Evolutionary conservation across 2,797 vertebrate genomes (phyloP), one percentile per base, ranked within the genome.

Genomic region (Tachyglossus aculeatus): DNA sequence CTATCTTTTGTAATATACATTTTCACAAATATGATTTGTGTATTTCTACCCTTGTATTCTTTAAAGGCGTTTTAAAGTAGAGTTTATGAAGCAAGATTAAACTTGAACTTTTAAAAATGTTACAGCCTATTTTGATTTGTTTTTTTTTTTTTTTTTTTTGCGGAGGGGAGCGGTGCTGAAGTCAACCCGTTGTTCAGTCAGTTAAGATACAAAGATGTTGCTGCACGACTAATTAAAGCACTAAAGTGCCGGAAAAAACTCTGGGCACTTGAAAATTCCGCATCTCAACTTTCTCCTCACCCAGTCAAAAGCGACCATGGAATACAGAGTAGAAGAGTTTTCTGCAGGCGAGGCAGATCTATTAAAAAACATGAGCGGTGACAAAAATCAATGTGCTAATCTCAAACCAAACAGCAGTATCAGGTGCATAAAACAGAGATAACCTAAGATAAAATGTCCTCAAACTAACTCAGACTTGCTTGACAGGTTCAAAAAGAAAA

Each of bases 351-450:
- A 82, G 72, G 78, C 50, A 78, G 65, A 87, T 81, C 85, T 90
- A 88, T 88, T 85, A 84, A 91, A 93, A 93, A 92, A 88, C 90
- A 92, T 85, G 86, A 90, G 88, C 84, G 90, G 83, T 85, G 85
- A 93, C 89, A 91, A 90, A 93, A 94, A 94, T 91, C 91, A 88
- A 86, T 92, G 88, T 67, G 70, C 77, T 93, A 88, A 93, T 93
- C 88, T 92, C 81, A 92, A 90, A 69, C 57, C 84, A 90, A 93
- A 87, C 83, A 90, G 79, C 72, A 68, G 81, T 90, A 91, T 90
- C 88, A 89, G 81, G 88, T 86, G 71, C 76, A 86, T 74, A 83
- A 82, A 86, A 82, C 78, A 73, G 59, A 89, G 78, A 89, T 80
- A 91, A 84, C 70, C 58, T 77, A 75, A 85, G 62, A 89, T 82